Evolutionary conservation across 2,888 invertebrate species (phyloP), one percentile per base, ranked within the genome.

Genomic region (Dolichopus griseipennis): DNA sequence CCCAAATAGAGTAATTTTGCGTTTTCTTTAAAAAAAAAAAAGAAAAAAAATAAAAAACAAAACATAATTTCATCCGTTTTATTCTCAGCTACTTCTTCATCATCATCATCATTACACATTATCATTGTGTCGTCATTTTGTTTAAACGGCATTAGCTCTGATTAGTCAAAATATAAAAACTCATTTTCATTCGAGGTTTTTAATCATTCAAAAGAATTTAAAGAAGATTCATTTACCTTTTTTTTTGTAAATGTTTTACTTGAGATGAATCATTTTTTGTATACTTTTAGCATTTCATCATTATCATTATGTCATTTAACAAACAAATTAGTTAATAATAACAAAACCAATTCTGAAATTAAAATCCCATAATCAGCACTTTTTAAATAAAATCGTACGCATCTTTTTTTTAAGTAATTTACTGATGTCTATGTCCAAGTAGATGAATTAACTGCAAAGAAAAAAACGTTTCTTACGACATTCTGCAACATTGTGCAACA

Each of bases 281-380:
- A 7, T 34, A 34, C 8, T 37, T 37, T 37, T 12, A 52, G 15
- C 15, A 52, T 52, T 52, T 52, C 52, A n/a, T 52, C 52, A 52
- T 52, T 52, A 52, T 52, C 52, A 52, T 52, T 52, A 52, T 52
- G 52, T 52, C 52, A 52, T 52, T 52, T 15, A 52, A 52, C 52
- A 52, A 41, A 41, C 18, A 52, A 52, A 52, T 52, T 52, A 52
- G 52, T 52, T 18, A 18, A 27, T 27, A 27, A 27, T 37, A 18
- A 9, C 52, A 52, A 37, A 37, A 52, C 18, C 52, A 52, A 12
- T 52, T 52, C 15, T 12, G 52, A 18, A 52, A 52, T 52, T 52
- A 52, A 52, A 52, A 15, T 52, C 18, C 27, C 52, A 52, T 52
- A 52, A 52, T 52, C 52, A 52, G 52, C 52, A 52, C 52, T 52